These are phyloP conservation scores for Leptocoma aspasia DNA, from an alignment of 2,113 vertebrate species.

Conservation along the genomic window DNA sequence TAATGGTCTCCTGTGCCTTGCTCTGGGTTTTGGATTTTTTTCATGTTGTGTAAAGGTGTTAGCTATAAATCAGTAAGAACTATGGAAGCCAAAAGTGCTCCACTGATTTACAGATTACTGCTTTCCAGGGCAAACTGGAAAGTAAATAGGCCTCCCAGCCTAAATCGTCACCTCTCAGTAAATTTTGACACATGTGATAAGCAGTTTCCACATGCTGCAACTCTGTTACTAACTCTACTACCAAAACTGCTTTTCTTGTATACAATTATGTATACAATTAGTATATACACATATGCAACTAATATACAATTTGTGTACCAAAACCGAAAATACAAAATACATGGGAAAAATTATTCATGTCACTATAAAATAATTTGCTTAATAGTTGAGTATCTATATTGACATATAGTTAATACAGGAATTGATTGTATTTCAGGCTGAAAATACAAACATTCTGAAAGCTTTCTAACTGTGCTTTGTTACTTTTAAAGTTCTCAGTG, in stretches of 20 bases:
- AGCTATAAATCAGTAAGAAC: slow-evolving; percentile 24
- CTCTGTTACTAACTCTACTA: background rate
- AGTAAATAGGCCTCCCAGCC: background rate
- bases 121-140: background rate
- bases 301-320: background rate
- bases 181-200: background rate
- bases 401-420: background rate
- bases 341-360: background rate
- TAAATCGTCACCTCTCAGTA: background rate
- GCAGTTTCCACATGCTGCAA: background rate
- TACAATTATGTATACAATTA: background rate
- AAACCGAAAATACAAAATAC: background rate
- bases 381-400: background rate
- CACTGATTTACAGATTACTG: slow-evolving; percentile 14
- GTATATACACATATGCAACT: background rate
- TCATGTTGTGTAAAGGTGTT: background rate
- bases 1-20: background rate
- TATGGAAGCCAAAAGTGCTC: background rate
- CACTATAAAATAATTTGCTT: background rate
- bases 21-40: background rate
- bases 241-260: background rate
- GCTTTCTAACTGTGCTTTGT: background rate
- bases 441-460: background rate
- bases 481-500: background rate
- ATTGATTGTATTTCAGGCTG: background rate